Evolutionary conservation across 2,888 invertebrate genomes (phyloP), one percentile per base, ranked within the genome.

Genomic region (Leucophenga maculata): DNA sequence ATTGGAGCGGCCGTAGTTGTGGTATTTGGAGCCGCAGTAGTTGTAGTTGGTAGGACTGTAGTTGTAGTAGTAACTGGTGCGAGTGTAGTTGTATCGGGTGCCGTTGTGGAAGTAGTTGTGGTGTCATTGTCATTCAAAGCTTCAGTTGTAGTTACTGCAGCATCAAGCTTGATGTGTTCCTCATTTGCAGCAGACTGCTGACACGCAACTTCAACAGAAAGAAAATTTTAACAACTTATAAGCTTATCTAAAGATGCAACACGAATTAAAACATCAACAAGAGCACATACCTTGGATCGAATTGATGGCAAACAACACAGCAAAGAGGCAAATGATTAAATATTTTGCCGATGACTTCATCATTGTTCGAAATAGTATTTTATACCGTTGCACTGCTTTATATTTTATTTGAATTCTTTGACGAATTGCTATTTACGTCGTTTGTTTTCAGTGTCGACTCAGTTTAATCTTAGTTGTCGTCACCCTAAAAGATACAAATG

Each of bases 321-420:
- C 78, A 54, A 87, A 78, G 66, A 87, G 74, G 76, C 75, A 85
- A 69, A 85, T 67, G 67, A 84, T 72, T 76, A 85, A 72, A 79
- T 76, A 76, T 70, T 77, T 79, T 54, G 77, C 69, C 67, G 82
- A 82, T 73, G 80, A 81, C 78, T 85, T 84, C 87, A 86, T 86
- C 77, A 74, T 78, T 73, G 8, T 32, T 32, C 32, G 6, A 8
- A 32, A n/a, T 32, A 32, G 3, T 32, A 32, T 32, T 8, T 3
- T 32, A 32, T 6, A 32, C 3, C 6, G 32, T 32, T 32, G 32
- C 32, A 32, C 32, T 32, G 32, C 32, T 32, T 32, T 32, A 32
- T 32, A 3, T 3, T 32, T 32, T 32, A 8, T 32, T 6, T 8
- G 8, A 32, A 32, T 32, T 32, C 32, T 32, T 32, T 32, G 32